Evolutionary conservation across 1,140 invertebrate species (phyloP), one percentile per base, ranked within the genome.

Genomic region (Drosophila tani): DNA sequence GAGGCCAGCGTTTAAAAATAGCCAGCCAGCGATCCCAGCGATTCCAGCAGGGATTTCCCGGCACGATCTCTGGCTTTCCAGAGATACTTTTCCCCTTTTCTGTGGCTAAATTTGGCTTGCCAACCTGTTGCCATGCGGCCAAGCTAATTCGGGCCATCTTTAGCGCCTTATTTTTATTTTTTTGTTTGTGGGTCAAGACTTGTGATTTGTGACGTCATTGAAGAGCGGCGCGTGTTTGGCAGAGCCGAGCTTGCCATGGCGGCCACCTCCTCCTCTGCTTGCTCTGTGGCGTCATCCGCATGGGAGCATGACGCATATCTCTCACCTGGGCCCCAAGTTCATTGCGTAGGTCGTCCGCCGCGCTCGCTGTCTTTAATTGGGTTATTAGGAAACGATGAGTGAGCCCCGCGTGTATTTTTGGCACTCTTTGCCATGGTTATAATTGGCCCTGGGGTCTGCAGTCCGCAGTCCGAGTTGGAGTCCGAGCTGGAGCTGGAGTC

Each of bases 311-410:
- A 85, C 82, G 82, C 82, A 85, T 74, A 41, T 65, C 11, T 12
- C 41, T 43, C 46, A 60, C 38, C 67, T 43, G 67, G 64, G 43
- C 43, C 53, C 64, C 32, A 69, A 58, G 66, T 73, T 59, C 58
- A 53, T 82, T 75, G 83, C 75, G 83, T 83, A 79, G 82, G 82
- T 76, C 75, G 75, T 60, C 45, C 35, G 46, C 27, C 27, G 41
- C 69, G 64, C 45, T 56, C 32, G 40, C 21, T 45, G 38, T 38
- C 80, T 77, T 86, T 87, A 87, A 87, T 87, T 87, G 84, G 83
- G 80, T 87, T 87, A 83, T 83, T 87, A 88, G 83, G 75, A 82
- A 86, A 85, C 71, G 75, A 82, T 75, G 75, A 63, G 69, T 79
- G 68, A 29, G 27, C 27, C 67, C 41, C 55, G 62, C 59, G 43